Evolutionary conservation across 2,888 invertebrate genomes (phyloP), one percentile per base, ranked within the genome.

Genomic region (Catocala nupta): DNA sequence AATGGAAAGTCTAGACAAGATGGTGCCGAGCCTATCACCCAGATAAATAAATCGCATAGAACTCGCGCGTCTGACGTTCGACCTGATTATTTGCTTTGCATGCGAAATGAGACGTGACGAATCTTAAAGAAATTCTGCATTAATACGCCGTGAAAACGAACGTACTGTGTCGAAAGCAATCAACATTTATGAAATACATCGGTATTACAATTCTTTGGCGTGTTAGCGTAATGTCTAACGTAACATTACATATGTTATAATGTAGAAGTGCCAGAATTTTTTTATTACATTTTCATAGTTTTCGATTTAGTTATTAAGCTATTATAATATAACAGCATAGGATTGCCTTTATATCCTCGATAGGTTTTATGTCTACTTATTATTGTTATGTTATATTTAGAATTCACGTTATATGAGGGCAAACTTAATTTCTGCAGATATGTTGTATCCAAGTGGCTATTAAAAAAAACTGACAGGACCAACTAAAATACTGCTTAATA

Each of bases 11-110:
- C 8, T 16, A 47, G 16, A 47, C 47, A 47, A 47, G 16, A 47
- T 10, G 16, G n/a, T 45, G 45, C 45, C 7, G 43, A 10, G 43
- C 45, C 7, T 13, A 45, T 5, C 25, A 44, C 1, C 45, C 13
- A 45, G 43, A 43, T 43, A 43, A 43, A 43, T 43, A 43, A 43
- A 11, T 43, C 43, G 10, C 43, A 11, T 43, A 43, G n/a, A 11
- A 43, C 1, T 0, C 43, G 43, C 39, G n/a, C 5, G 16, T 1
- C 10, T 9, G 7, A 42, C 52, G 39, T 47, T 16, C 60, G 67
- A 59, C 70, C 65, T 72, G 64, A 63, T 73, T 73, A 73, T 73
- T 62, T 66, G 65, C 64, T 57, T 56, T 57, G 61, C 74, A 63
- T 62, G 65, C 67, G 44, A 67, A 74, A 72, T 63, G 45, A 75